Evolutionary conservation across 2,113 vertebrate genomes (phyloP).

Genomic region (Chaetorhynchus papuensis): DNA sequence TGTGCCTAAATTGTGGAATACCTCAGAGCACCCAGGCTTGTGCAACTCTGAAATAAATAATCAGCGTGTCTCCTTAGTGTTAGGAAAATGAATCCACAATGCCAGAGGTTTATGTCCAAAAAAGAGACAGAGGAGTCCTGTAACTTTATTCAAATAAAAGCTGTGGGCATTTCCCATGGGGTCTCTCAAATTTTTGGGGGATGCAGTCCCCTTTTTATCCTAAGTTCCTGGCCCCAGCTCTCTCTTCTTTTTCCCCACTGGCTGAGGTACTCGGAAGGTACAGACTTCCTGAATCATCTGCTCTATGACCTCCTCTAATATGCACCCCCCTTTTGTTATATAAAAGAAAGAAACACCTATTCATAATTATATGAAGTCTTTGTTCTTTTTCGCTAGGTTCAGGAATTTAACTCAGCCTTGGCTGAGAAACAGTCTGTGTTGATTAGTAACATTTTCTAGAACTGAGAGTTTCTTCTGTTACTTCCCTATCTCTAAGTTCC

Average conservation of each 20-base stretch:
- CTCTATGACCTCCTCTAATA: background rate
- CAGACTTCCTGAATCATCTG: fast-evolving
- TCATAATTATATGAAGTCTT: background rate
- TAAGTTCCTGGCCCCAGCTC: background rate
- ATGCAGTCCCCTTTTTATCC: background rate
- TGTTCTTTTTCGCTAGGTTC: background rate
- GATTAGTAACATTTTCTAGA: background rate
- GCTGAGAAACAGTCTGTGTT: background rate
- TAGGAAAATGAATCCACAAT: background rate
- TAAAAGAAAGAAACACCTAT: background rate
- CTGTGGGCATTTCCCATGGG: background rate
- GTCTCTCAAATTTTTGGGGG: background rate
- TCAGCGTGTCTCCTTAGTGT: background rate
- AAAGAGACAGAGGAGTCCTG: background rate
- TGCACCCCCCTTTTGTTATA: background rate
- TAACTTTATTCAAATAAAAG: background rate
- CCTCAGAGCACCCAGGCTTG: background rate
- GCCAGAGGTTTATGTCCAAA: background rate
- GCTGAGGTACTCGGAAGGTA: background rate
- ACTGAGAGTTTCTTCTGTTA: background rate
- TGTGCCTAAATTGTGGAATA: background rate
- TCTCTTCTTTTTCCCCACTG: background rate
- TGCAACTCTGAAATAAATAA: background rate
- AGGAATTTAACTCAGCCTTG: background rate
- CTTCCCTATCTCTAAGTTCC: background rate